These are phyloP conservation scores for Lydus trimaculatus DNA, from an alignment of 2,888 invertebrate species.

Conservation along the genomic window DNA sequence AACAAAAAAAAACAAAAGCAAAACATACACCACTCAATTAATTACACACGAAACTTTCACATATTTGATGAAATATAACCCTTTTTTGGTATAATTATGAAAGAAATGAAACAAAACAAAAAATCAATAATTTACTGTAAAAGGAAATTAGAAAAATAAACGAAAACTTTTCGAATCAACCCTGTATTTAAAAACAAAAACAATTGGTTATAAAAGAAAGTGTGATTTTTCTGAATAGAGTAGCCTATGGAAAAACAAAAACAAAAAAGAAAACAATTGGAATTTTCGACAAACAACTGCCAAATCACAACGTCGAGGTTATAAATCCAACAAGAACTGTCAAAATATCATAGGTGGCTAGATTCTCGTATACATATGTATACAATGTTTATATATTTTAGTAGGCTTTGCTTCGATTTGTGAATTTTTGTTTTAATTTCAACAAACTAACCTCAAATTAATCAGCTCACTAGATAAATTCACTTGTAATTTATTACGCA, in stretches of 20 bases:
- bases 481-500: background rate
- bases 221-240: background rate
- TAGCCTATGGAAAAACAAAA: background rate
- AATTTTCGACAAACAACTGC: constrained; percentile 18
- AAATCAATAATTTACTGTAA: too few species aligned
- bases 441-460: constrained; percentile 36
- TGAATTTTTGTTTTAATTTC: constrained; percentile 18
- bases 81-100: too few species aligned
- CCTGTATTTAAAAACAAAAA: background rate
- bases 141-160: too few species aligned
- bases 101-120: too few species aligned
- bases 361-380: background rate
- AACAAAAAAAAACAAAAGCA: too few species aligned
- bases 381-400: background rate
- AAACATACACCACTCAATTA: too few species aligned
- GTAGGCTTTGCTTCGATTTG: background rate
- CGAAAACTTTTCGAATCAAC: too few species aligned
- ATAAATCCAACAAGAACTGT: constrained; percentile 34
- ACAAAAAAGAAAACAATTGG: background rate
- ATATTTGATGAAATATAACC: too few species aligned
- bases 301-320: constrained; percentile 25
- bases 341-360: constrained; percentile 17
- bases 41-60: too few species aligned
- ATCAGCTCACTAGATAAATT: constrained; percentile 35
- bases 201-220: too few species aligned